Evolutionary conservation across 2,797 vertebrate species (phyloP), one percentile per base, ranked within the genome.

Genomic region (Loriculus beryllinus): DNA sequence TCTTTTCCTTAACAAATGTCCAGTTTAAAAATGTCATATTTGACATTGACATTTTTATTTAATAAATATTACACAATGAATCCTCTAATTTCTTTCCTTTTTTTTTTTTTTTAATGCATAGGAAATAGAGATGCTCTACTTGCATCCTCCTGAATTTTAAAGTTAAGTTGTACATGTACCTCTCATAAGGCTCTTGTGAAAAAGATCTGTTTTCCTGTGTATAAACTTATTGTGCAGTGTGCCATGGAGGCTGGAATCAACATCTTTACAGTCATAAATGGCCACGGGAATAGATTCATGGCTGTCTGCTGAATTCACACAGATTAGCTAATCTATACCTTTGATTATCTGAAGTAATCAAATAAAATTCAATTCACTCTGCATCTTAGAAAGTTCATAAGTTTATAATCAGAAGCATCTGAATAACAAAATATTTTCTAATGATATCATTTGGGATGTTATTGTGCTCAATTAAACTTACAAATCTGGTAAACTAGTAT

Each of bases 311-410:
- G 86, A 90, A 79, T 56, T 63, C 45, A 75, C 52, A 81, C n/a
- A 39, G 75, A 78, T 90, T 81, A 88, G 20, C 21, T 86, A 91
- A 86, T 57, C 42, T 62, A 12, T 81, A 48, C 62, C 57, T 95
- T 83, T 20, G 75, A 75, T 86, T 88, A 81, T 48, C 85, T 68
- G 43, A 88, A 68, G 82, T 62, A 90, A 93, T 86, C 65, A 91
- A 83, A 94, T 35, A 75, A 33, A 87, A 83, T 86, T 88, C 68
- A 81, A 29, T 62, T 83, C 90, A 78, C 39, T 88, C 47, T 52
- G 21, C n/a, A 75, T 78, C 65, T 52, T 68, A 68, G 29, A 81
- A 88, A 64, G 33, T 43, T 71, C 37, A 68, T 22, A 45, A 40
- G 16, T 45, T 74, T 83, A 78, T 83, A 71, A 83, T 71, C 45